These are phyloP conservation scores for Cisticola juncidis DNA, from an alignment of 2,113 vertebrate species.

Conservation along the genomic window DNA sequence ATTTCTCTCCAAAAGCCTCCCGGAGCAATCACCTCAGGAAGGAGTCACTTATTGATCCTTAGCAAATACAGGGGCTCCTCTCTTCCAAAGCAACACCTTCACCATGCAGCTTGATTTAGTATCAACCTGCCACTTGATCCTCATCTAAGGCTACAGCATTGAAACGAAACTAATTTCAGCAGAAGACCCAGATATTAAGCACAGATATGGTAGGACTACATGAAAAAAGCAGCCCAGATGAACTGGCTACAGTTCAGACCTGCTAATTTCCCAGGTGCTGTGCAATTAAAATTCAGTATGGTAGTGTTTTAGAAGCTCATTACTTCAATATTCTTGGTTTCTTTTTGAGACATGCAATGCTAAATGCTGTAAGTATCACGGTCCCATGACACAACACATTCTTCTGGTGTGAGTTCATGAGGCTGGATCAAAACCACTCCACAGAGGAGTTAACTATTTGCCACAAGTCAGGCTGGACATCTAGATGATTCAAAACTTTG, in stretches of 20 bases:
- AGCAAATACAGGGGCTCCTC: not conserved
- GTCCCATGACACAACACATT: not conserved
- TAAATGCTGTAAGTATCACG: not conserved
- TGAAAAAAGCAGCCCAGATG: not conserved
- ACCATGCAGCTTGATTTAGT: not conserved
- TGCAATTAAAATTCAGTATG: not conserved
- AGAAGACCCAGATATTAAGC: not conserved
- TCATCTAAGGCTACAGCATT: not conserved
- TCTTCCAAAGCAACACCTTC: not conserved
- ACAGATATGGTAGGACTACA: not conserved
- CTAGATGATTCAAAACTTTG: not conserved
- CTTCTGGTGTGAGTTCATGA: not conserved
- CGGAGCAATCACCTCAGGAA: not conserved
- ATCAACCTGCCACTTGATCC: not conserved
- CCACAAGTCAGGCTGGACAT: not conserved
- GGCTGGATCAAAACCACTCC: not conserved
- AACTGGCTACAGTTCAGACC: not conserved
- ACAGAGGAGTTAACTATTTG: not conserved
- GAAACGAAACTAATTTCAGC: not conserved
- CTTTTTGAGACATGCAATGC: not conserved
- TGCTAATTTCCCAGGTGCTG: not conserved
- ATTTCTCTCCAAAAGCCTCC: not conserved
- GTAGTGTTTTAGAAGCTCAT: not conserved
- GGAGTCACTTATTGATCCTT: not conserved
- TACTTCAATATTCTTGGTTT: not conserved